These are phyloP conservation scores for Ailuropoda melanoleuca DNA, from an alignment of 2,113 vertebrate species.

Conservation along the genomic window DNA sequence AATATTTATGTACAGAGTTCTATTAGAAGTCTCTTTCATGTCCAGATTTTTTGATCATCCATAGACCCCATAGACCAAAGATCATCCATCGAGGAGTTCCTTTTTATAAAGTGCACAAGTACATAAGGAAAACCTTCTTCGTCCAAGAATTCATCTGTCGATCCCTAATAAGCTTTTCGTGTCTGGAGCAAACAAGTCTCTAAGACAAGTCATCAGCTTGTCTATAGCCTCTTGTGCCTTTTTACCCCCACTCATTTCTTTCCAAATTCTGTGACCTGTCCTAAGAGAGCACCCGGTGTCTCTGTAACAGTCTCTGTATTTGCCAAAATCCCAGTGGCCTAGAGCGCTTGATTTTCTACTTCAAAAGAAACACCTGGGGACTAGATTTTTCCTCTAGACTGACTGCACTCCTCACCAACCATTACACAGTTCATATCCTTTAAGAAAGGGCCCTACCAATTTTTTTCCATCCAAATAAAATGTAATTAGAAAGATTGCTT, in stretches of 20 bases:
- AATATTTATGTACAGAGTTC: background rate
- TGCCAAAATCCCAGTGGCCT: background rate
- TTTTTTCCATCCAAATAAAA: slow-evolving; percentile 42
- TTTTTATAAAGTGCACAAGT: background rate
- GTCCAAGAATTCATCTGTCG: background rate
- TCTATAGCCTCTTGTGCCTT: background rate
- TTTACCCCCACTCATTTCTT: background rate
- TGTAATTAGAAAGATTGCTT: background rate
- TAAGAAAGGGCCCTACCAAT: background rate
- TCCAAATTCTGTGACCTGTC: background rate
- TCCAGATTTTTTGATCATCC: background rate
- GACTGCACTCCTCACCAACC: background rate
- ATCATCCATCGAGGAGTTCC: background rate
- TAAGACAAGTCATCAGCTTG: background rate
- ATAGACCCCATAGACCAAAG: background rate
- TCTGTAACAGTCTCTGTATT: background rate
- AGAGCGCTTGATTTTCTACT: background rate
- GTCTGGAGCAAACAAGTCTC: background rate
- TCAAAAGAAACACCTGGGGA: background rate
- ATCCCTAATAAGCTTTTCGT: background rate
- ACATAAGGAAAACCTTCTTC: background rate
- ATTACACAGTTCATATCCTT: background rate
- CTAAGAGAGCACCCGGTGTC: background rate
- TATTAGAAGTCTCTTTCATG: background rate
- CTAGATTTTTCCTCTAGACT: background rate